Evolutionary conservation across 2,113 vertebrate genomes (phyloP).

Genomic region (Upupa epops): DNA sequence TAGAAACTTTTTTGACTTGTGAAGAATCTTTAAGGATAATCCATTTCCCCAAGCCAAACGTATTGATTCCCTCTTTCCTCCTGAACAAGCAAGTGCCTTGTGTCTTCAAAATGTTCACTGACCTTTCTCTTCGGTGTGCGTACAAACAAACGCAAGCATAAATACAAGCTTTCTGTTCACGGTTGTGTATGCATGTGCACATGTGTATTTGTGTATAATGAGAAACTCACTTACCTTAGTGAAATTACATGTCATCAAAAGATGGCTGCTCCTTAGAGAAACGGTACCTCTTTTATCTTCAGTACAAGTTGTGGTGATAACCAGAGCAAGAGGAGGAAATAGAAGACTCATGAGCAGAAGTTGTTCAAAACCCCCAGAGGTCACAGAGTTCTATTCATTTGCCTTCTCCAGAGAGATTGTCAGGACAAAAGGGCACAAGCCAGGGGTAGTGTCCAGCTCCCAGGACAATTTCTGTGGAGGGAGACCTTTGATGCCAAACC

Average conservation of each 20-base stretch:
- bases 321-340: not conserved
- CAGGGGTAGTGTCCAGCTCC: not conserved
- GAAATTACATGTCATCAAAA: not conserved
- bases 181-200: too few relatives aligned
- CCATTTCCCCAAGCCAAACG: not conserved
- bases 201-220: accelerated
- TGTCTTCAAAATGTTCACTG: not conserved
- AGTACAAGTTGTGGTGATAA: accelerated
- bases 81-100: not conserved
- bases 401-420: not conserved
- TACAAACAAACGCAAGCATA: not conserved
- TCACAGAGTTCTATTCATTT: not conserved
- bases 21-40: not conserved
- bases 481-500: not conserved
- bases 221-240: not conserved
- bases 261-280: not conserved
- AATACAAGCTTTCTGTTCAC: not conserved
- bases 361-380: not conserved
- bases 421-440: not conserved
- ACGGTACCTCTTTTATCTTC: not conserved
- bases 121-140: not conserved
- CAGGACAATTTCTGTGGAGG: not conserved
- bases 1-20: not conserved
- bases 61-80: not conserved
- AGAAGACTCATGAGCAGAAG: not conserved